These are phyloP conservation scores for Rousettus leschenaultii DNA, from an alignment of 2,113 vertebrate genomes.

Conservation along the genomic window DNA sequence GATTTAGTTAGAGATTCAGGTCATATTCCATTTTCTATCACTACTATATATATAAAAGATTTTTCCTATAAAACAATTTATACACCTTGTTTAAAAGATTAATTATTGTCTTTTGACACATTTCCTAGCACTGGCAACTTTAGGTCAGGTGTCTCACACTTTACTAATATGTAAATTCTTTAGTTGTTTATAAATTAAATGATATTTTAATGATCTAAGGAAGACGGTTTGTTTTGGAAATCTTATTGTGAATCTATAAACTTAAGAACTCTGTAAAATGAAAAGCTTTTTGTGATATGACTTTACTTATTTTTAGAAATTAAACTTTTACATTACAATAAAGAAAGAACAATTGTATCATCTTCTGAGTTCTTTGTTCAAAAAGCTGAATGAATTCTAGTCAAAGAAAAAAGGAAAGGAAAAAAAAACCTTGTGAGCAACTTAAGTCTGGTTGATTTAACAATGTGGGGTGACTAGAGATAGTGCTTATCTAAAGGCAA, in stretches of 20 bases:
- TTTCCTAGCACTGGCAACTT: neutral
- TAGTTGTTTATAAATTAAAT: constrained; percentile 26
- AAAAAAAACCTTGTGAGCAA: neutral
- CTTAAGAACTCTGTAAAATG: neutral
- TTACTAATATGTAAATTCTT: neutral
- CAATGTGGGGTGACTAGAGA: neutral
- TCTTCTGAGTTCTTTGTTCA: neutral
- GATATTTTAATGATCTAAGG: neutral
- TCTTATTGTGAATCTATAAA: neutral
- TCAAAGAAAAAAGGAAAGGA: neutral
- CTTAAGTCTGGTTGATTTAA: neutral
- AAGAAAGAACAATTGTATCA: neutral
- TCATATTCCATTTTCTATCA: neutral
- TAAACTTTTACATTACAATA: neutral
- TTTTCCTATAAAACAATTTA: neutral
- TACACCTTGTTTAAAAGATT: neutral
- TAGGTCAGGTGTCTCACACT: neutral
- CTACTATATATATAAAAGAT: neutral
- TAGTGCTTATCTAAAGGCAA: neutral
- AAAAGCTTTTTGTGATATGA: neutral
- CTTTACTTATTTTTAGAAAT: constrained; percentile 31
- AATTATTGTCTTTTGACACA: constrained; percentile 5
- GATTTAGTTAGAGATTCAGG: neutral
- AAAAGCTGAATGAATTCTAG: neutral
- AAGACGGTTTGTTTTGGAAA: neutral